Evolutionary conservation across 2,888 invertebrate genomes (phyloP), one percentile per base, ranked within the genome.

Genomic region (Panzeria rudis): DNA sequence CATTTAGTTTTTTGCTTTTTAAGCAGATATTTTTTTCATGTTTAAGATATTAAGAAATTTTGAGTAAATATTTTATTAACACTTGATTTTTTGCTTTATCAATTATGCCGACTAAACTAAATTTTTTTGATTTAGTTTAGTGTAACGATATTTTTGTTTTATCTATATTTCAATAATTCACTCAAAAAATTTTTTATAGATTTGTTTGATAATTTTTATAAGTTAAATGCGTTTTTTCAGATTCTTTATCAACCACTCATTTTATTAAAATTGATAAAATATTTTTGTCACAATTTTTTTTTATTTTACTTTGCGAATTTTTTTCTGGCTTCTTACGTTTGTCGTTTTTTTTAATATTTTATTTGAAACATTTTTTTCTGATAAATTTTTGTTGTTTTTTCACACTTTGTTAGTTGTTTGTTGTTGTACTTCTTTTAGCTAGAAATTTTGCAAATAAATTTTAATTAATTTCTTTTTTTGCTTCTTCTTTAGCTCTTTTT

Each of bases 161-260:
- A 77, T 50, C 44, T 32, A 35, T 52, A 66, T 59, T 68, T 32
- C 20, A 15, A 17, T 17, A 52, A 52, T 68, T 50, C 61, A 61
- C 35, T 59, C 1, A 13, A 66, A 15, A 15, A n/a, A 8, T 44
- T 29, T 54, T 54, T 41, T n/a, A 8, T 61, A 15, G 7, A 41
- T 54, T 29, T 64, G 29, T 3, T 41, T 29, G 13, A 44, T 64
- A n/a, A 44, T 73, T 59, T 47, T 69, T 23, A 20, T 54, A 38
- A 52, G 61, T 71, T 71, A 44, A 66, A 66, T 56, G 54, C 59
- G 41, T 73, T 64, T 78, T 52, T 62, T 71, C 13, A 32, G 47
- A 59, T 68, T 25, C 32, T 41, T 77, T 66, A 80, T 66, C 61
- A 81, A 52, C n/a, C 59, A 59, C 35, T 61, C 44, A 68, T 61